Conservation (phyloP, 2,888 invertebrate genomes). For the Cheilosia impressa region DNA sequence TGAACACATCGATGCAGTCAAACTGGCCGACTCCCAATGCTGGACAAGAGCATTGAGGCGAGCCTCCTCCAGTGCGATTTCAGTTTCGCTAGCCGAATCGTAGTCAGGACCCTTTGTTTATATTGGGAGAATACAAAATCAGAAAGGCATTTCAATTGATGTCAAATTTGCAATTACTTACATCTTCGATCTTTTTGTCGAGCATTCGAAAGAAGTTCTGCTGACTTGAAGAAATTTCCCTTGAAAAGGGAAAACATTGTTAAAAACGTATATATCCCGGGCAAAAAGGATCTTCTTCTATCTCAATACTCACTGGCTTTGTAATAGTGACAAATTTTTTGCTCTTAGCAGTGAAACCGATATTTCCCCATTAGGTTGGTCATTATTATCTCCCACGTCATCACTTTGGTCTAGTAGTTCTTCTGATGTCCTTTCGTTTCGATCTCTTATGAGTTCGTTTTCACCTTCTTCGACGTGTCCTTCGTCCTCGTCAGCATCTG, state of each 20-base stretch:
- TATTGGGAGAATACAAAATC: neutral
- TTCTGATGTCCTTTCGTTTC: conserved; percentile 81
- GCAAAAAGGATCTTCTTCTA: neutral
- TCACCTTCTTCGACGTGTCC: conserved; percentile 83
- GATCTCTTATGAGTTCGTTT: conserved; percentile 80
- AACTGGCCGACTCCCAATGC: conserved; percentile 91
- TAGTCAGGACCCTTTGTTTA: conserved; percentile 90
- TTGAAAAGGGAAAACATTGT: conserved; percentile 83
- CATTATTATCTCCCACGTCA: conserved; percentile 80
- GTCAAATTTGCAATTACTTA: conserved; percentile 83
- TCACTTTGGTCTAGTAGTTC: conserved; percentile 80
- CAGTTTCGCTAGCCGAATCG: conserved; percentile 90
- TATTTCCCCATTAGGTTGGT: conserved; percentile 82
- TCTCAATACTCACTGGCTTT: conserved; percentile 84
- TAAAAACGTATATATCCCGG: conserved; percentile 48
- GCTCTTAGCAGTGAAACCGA: conserved; percentile 83
- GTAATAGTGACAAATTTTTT: conserved; percentile 85
- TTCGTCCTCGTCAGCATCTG: conserved; percentile 84
- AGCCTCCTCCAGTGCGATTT: conserved; percentile 88
- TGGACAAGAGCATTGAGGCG: conserved; percentile 88
- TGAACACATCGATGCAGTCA: conserved; percentile 84
- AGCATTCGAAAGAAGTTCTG: conserved; percentile 96
- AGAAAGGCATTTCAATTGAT: neutral
- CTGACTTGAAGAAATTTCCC: conserved; percentile 95
- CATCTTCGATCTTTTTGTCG: conserved; percentile 95